phyloP scores from a whole-genome alignment of 2,888 invertebrate species.

The Hermaeophaga mercurialis region DNA sequence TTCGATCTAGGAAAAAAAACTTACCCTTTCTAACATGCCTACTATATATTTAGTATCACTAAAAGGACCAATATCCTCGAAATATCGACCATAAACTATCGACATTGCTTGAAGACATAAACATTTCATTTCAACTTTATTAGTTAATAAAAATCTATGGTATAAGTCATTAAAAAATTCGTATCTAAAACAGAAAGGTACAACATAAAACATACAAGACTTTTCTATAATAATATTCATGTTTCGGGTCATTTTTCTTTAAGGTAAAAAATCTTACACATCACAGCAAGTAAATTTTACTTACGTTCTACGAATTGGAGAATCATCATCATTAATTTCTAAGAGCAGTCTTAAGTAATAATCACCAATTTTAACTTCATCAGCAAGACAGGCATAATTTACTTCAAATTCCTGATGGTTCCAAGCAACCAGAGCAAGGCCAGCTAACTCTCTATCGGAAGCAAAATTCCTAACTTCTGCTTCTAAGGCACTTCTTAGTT shows the following conservation, averaged over 20 bases:
- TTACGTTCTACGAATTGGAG: slow-evolving; percentile 89
- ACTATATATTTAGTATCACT: slow-evolving; percentile 96
- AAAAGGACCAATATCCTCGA: slow-evolving; percentile 95
- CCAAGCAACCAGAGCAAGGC: slow-evolving; percentile 86
- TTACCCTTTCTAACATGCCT: slow-evolving; percentile 90
- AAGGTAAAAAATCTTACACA: background rate
- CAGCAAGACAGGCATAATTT: slow-evolving; percentile 89
- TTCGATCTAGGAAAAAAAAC: too few species aligned
- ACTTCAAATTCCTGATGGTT: slow-evolving; percentile 98
- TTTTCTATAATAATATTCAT: background rate
- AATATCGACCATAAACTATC: slow-evolving; percentile 95
- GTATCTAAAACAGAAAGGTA: slow-evolving; percentile 61
- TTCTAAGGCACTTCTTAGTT: slow-evolving; percentile 88
- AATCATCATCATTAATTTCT: slow-evolving; percentile 87
- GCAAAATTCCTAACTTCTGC: slow-evolving; percentile 90
- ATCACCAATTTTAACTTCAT: slow-evolving; percentile 98
- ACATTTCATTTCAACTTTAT: slow-evolving; percentile 93
- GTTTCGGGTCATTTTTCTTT: too few species aligned
- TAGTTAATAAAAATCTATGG: slow-evolving; percentile 92
- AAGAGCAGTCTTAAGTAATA: slow-evolving; percentile 94
- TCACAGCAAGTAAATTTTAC: slow-evolving; percentile 54
- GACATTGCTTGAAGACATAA: slow-evolving; percentile 98
- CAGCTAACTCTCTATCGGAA: slow-evolving; percentile 87
- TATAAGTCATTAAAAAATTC: slow-evolving; percentile 99
- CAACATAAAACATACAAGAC: background rate